Percentiles rank a stretch among this genome's conserved stretches.
These are phyloP conservation scores for Tigriopus californicus DNA, from an alignment of 2,888 invertebrate species.

Conservation along the genomic window DNA sequence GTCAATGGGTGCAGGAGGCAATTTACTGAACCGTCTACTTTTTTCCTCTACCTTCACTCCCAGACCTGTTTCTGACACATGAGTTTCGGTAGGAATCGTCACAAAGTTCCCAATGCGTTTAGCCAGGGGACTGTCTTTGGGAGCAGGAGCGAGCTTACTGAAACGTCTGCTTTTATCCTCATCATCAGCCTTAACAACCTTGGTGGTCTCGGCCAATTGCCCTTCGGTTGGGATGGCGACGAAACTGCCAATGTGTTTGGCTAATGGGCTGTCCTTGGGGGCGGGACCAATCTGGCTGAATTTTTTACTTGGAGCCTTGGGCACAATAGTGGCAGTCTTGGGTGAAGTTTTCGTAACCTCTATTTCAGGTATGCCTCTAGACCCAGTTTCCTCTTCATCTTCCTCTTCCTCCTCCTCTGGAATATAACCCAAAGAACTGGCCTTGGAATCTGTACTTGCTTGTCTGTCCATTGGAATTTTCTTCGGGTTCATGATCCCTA, in stretches of 20 bases:
- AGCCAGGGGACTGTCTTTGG: neutral
- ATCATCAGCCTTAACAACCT: neutral
- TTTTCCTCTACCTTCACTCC: neutral
- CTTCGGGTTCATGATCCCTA: too few relatives aligned
- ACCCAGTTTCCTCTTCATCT: too few relatives aligned
- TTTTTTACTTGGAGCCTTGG: too few relatives aligned
- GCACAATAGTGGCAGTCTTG: too few relatives aligned
- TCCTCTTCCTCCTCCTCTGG: too few relatives aligned
- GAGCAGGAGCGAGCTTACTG: neutral
- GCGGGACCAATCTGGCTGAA: too few relatives aligned
- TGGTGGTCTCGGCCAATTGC: neutral
- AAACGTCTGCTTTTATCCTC: neutral
- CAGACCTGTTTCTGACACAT: neutral
- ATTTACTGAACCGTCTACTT: constrained; percentile 1
- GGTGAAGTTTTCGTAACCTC: too few relatives aligned
- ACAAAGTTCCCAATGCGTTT: neutral
- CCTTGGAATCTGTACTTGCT: too few relatives aligned
- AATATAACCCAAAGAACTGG: too few relatives aligned
- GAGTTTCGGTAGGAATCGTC: neutral
- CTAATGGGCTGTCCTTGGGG: too few relatives aligned
- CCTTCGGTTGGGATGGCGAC: neutral
- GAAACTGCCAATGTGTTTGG: neutral
- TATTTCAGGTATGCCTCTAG: too few relatives aligned
- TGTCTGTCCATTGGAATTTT: too few relatives aligned
- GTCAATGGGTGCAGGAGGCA: neutral